phyloP scores from a whole-genome alignment of 2,888 invertebrate genomes.

The Pristionchus japonicus region DNA sequence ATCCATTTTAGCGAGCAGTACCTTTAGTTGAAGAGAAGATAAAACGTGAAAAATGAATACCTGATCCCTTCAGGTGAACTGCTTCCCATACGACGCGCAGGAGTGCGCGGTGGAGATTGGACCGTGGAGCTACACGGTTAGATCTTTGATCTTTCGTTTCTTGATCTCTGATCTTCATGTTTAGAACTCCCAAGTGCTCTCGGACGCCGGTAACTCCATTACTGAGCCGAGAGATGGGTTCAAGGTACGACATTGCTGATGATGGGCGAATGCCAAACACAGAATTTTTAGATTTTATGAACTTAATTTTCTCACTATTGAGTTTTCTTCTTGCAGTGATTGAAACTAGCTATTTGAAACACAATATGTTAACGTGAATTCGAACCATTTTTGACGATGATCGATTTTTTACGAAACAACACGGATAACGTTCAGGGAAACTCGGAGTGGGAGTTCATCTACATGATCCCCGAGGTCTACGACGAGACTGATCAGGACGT shows the following conservation, averaged over 20 bases:
- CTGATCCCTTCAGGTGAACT: constrained; percentile 50
- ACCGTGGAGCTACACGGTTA: constrained; percentile 61
- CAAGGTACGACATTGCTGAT: constrained; percentile 41
- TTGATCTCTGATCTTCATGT: not conserved
- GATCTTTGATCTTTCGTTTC: not conserved
- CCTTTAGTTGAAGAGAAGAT: no score
- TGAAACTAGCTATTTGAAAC: no score
- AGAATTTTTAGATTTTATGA: no score
- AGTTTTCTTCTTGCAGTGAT: no score
- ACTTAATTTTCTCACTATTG: no score
- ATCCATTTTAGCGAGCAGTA: no score
- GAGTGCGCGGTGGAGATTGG: constrained; percentile 58
- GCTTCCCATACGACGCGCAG: constrained; percentile 63
- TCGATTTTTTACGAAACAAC: no score
- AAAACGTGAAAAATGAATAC: no score
- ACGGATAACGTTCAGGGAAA: no score
- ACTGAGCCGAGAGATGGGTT: not conserved
- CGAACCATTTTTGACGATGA: no score
- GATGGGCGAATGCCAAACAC: no score
- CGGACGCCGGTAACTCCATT: not conserved
- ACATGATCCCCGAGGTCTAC: constrained; percentile 48
- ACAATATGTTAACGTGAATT: no score
- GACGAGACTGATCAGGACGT: constrained; percentile 57
- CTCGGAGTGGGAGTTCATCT: constrained; percentile 59
- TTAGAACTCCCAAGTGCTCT: constrained; percentile 29